Evolutionary conservation across 2,113 vertebrate species (phyloP).

Genomic region (Cavia aperea): DNA sequence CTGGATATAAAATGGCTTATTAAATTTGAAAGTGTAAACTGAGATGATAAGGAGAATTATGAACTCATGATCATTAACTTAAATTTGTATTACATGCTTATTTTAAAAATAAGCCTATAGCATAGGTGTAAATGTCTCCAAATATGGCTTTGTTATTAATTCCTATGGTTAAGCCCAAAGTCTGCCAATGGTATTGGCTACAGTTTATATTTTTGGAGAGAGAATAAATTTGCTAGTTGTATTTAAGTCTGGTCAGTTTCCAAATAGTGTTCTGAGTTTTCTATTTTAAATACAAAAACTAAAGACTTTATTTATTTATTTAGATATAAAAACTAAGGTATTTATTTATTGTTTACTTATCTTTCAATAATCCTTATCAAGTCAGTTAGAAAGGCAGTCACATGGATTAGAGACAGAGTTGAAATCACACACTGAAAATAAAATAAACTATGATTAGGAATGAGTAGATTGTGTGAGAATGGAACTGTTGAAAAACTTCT

Average conservation of each 20-base stretch:
- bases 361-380: not conserved
- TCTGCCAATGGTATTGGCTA: not conserved
- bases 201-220: not conserved
- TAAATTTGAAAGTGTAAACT: not conserved
- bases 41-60: not conserved
- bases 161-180: not conserved
- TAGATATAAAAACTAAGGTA: not conserved
- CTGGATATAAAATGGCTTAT: not conserved
- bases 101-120: not conserved
- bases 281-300: not conserved
- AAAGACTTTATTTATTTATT: not conserved
- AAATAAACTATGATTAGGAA: not conserved
- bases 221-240: constrained; percentile 8
- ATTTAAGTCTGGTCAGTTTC: not conserved
- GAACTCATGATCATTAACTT: not conserved
- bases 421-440: not conserved
- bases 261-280: not conserved
- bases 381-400: not conserved
- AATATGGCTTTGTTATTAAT: not conserved
- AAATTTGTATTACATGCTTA: not conserved
- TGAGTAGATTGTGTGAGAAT: not conserved
- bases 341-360: not conserved
- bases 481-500: not conserved
- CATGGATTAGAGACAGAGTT: not conserved
- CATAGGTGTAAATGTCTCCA: not conserved